phyloP scores from a whole-genome alignment of 2,888 invertebrate species.

The Tenthredo scrophulariae region DNA sequence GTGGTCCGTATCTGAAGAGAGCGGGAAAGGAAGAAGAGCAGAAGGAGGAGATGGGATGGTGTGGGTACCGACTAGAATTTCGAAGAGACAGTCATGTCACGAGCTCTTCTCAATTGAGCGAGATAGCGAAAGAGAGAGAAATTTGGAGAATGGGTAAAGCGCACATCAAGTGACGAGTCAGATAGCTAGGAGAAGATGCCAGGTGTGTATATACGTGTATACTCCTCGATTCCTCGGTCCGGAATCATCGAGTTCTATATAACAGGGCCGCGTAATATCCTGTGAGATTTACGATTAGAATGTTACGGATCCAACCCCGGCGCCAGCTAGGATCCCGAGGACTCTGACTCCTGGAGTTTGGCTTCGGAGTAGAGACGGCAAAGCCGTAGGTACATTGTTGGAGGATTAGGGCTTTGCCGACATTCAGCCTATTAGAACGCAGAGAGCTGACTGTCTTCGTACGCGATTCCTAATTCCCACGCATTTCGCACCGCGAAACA shows the following conservation, averaged over 20 bases:
- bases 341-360: neutral
- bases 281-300: constrained; percentile 37
- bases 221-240: neutral
- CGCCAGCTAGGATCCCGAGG: neutral
- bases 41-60: neutral
- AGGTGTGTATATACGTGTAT: neutral
- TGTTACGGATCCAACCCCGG: neutral
- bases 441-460: constrained; percentile 11
- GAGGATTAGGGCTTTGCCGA: constrained; percentile 65
- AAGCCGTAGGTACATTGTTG: constrained; percentile 63
- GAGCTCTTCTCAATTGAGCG: neutral
- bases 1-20: constrained; percentile 29
- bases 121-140: neutral
- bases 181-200: neutral
- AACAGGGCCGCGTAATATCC: constrained; percentile 15
- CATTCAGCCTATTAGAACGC: constrained; percentile 43
- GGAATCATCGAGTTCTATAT: constrained; percentile 19
- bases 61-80: constrained; percentile 13
- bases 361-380: constrained; percentile 49
- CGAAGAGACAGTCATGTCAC: neutral
- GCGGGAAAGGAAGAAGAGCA: neutral
- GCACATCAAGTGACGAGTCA: neutral
- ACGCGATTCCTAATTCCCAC: constrained; percentile 14
- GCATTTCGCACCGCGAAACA: neutral
- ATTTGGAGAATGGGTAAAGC: neutral